These are phyloP conservation scores for Elysia chlorotica DNA, from an alignment of 1,140 invertebrate species.

Conservation along the genomic window DNA sequence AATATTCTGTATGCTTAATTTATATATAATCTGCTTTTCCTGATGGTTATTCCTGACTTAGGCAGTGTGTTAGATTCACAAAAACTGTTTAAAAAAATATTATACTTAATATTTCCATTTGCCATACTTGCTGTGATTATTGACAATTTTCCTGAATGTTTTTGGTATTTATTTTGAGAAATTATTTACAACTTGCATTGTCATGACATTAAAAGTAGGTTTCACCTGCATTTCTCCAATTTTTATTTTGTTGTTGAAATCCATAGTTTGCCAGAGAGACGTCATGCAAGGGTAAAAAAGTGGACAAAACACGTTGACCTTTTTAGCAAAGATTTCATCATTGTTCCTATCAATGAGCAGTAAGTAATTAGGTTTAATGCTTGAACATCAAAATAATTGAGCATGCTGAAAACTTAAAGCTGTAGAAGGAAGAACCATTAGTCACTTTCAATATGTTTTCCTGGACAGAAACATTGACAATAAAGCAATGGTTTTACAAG, in stretches of 20 bases:
- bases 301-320: constrained; percentile 97
- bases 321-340: constrained; percentile 95
- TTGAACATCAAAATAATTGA: not conserved
- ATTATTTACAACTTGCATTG: too few species aligned
- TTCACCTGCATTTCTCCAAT: too few species aligned
- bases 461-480: too few species aligned
- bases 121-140: not conserved
- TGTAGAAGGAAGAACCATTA: too few species aligned
- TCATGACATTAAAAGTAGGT: too few species aligned
- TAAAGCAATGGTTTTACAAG: too few species aligned
- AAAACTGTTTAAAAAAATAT: not conserved
- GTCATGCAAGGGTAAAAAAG: constrained; percentile 86
- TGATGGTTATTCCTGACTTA: not conserved
- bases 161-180: too few species aligned
- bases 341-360: constrained; percentile 97
- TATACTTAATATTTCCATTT: not conserved
- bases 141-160: too few species aligned
- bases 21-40: not conserved
- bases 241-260: too few species aligned
- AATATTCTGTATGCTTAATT: too few species aligned
- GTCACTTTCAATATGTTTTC: too few species aligned
- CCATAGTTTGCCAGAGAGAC: constrained; percentile 77
- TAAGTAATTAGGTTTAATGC: constrained; percentile 59
- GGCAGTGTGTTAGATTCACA: not conserved
- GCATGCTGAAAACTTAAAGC: not conserved